These are phyloP conservation scores for silkworm (Bombyx mori) DNA, from an alignment of 1,140 invertebrate species.

Conservation along the genomic window ASM3026992v2 NC_085110.1:8030501-8031000, in stretches of 20 bases:
- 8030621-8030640: constrained; percentile 1
- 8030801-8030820: neutral
- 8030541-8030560: constrained; percentile 34
- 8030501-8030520: too few relatives aligned
- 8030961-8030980: constrained; percentile 30
- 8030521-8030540: neutral
- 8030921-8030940: constrained; percentile 17
- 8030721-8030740: neutral
- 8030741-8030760: neutral
- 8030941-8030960: constrained; percentile 17
- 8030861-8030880: constrained; percentile 4
- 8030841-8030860: neutral
- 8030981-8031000: constrained; percentile 55
- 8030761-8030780: neutral
- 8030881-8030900: too few relatives aligned
- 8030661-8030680: too few relatives aligned
- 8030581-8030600: constrained; percentile 31
- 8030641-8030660: too few relatives aligned
- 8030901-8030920: constrained; percentile 15
- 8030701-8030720: too few relatives aligned
- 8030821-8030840: neutral
- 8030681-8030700: too few relatives aligned
- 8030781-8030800: neutral
- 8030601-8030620: constrained; percentile 66
- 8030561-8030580: constrained; percentile 19